A percentile compares a stretch with the other conserved stretches of the same genome.
phyloP scores from a whole-genome alignment of 2,888 invertebrate species.

The Lasioglossum marginatum region DNA sequence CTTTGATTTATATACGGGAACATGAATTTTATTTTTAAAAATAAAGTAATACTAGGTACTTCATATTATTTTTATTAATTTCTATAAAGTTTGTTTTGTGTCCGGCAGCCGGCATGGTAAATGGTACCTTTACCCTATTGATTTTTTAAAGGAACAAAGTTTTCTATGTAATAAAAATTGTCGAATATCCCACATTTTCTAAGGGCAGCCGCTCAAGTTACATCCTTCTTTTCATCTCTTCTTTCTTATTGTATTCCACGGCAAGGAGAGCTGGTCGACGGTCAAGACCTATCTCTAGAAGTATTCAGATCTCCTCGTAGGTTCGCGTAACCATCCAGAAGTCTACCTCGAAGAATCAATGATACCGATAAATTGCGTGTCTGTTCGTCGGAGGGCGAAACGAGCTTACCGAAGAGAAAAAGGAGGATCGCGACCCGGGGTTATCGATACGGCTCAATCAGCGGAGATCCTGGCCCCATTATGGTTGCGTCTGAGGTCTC shows the following conservation, averaged over 20 bases:
- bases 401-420: not conserved
- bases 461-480: conserved; percentile 26
- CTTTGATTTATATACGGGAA: too few relatives aligned
- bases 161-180: not conserved
- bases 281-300: not conserved
- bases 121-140: not conserved
- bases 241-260: not conserved
- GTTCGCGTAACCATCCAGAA: not conserved
- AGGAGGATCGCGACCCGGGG: not conserved
- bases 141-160: not conserved
- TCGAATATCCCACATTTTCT: not conserved
- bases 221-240: too few relatives aligned
- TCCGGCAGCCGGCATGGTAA: too few relatives aligned
- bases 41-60: too few relatives aligned
- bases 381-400: not conserved
- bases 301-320: not conserved
- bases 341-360: not conserved
- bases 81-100: too few relatives aligned
- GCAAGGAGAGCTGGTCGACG: not conserved
- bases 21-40: too few relatives aligned
- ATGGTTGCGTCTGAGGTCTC: conserved; percentile 18
- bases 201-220: not conserved
- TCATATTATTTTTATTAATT: too few relatives aligned
- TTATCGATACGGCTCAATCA: conserved; percentile 40
- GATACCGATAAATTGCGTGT: conserved; percentile 27